A percentile compares a stretch with the other conserved stretches of the same genome.
phyloP scores from a whole-genome alignment of 2,888 invertebrate genomes.

The Acanthosepion esculentum region DNA sequence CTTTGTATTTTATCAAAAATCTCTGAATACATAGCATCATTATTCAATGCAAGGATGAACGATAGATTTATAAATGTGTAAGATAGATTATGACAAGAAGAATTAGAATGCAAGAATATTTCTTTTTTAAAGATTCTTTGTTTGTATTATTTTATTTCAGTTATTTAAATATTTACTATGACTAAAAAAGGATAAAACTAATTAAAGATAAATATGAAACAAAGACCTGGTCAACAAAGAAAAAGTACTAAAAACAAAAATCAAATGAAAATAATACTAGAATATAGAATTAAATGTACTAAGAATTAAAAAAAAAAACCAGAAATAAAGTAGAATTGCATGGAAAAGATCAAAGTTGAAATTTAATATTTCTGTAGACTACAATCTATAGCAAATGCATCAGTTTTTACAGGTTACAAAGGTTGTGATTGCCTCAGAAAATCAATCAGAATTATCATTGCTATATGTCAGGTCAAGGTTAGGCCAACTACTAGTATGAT shows the following conservation, averaged over 20 bases:
- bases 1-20: too few species aligned
- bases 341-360: neutral
- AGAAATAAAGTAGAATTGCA: neutral
- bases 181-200: too few species aligned
- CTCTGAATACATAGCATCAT: too few species aligned
- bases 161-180: too few species aligned
- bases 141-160: too few species aligned
- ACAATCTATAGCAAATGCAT: neutral
- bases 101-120: neutral
- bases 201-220: too few species aligned
- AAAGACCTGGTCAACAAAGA: too few species aligned
- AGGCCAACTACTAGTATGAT: too few species aligned
- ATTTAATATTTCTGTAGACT: neutral
- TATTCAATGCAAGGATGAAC: too few species aligned
- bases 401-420: neutral
- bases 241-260: neutral
- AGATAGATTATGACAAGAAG: too few species aligned
- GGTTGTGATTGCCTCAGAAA: neutral
- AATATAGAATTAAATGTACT: neutral
- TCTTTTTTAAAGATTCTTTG: neutral
- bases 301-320: neutral
- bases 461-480: neutral
- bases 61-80: too few species aligned
- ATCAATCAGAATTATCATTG: neutral
- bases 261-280: neutral